A percentile compares a stretch with the other conserved stretches of the same genome.
Evolutionary conservation across 1,140 invertebrate genomes (phyloP).

Genomic region (Drosophila neocordata): DNA sequence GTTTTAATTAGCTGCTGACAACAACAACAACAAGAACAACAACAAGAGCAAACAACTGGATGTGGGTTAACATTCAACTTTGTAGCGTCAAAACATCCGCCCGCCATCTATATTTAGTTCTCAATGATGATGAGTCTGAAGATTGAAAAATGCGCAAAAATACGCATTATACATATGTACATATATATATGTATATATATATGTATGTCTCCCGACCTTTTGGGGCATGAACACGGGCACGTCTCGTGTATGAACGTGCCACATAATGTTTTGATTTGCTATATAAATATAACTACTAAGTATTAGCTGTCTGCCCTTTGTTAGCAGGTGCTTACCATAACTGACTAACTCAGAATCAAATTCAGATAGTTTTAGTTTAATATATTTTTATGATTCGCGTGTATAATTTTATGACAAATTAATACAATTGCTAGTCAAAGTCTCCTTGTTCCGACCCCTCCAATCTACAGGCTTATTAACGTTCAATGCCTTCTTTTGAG

Average conservation of each 20-base stretch:
- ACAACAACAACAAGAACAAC: conserved; percentile 48
- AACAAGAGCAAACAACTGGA: conserved; percentile 40
- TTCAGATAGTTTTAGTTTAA: conserved; percentile 18
- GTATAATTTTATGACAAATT: conserved; percentile 80
- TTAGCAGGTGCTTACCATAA: conserved; percentile 24
- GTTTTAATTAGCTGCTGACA: conserved; percentile 79
- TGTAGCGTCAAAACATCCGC: conserved; percentile 68
- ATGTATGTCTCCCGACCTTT: conserved; percentile 33
- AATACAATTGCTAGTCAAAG: conserved; percentile 55
- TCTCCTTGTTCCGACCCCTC: background rate
- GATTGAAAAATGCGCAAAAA: conserved; percentile 10
- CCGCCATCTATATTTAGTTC: conserved; percentile 56
- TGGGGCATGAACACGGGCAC: conserved; percentile 15
- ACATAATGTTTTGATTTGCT: conserved; percentile 38
- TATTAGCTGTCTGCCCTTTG: conserved; percentile 18
- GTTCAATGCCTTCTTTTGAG: background rate
- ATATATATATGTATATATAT: no score
- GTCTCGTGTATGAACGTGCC: conserved; percentile 25
- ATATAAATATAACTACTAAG: background rate
- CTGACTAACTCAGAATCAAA: conserved; percentile 1
- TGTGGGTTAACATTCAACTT: conserved; percentile 66
- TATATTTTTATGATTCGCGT: conserved; percentile 44
- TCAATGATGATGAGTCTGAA: conserved; percentile 16
- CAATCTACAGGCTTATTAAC: conserved; percentile 4
- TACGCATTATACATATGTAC: conserved; percentile 19